Evolutionary conservation across 2,113 vertebrate species (phyloP), one percentile per base, ranked within the genome.

Genomic region (Menura novaehollandiae): DNA sequence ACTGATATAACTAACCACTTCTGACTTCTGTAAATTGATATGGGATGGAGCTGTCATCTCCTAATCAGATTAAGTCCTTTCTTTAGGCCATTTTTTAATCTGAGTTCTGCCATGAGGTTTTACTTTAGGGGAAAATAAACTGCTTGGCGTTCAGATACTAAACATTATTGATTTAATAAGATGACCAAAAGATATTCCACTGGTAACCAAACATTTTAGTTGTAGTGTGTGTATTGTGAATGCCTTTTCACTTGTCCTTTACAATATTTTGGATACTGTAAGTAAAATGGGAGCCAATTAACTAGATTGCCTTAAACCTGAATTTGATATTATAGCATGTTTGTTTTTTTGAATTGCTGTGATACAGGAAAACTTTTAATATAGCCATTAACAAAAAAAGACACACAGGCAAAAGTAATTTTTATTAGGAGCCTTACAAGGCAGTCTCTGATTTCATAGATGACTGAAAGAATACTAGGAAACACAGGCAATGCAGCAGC

Each of bases 51-150:
- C 87, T 96, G 94, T 95, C 91, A 91, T 82, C 74, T 94, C 62
- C 84, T 96, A 92, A 96, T 94, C 91, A 93, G 93, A 96, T 97
- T 95, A 96, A 95, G 69, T 82, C 87, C 53, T 91, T 95, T 89
- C 87, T 94, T 96, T 91, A 82, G 78, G 58, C 41, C 77, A 58
- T 96, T 95, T 95, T 96, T 95, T 91, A 96, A 89, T 96, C 93
- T 62, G 58, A 60, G 58, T 58, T 79, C 84, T 67, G 78, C 83
- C 56, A 63, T 24, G 43, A 72, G 56, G 73, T 95, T 91, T 97
- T 94, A 82, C 72, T 73, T 93, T 33, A 80, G 63, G 41, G 72
- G 24, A 63, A 92, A 94, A 93, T 77, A 89, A 91, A 86, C 91
- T 95, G 68, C 76, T 72, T 87, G 39, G 27, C 7, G 23, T 87